These are phyloP conservation scores for Enteromius argenteus DNA, from an alignment of 2,797 vertebrate genomes.

Conservation along the genomic window DNA sequence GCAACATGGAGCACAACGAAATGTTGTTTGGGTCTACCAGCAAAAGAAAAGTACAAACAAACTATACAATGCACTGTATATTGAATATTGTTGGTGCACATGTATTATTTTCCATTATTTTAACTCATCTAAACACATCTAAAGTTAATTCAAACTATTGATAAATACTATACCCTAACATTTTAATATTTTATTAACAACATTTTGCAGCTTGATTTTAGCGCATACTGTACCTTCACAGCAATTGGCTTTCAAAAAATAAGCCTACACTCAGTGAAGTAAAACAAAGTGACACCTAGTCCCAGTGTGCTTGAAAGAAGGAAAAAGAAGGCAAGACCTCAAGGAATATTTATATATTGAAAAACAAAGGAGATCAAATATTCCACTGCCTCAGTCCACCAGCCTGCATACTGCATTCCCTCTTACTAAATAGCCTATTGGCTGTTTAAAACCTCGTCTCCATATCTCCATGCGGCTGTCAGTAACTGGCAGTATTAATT, in stretches of 20 bases:
- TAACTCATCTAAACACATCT: not conserved
- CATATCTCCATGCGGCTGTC: not conserved
- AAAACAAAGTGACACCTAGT: constrained; percentile 2
- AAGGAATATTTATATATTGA: not conserved
- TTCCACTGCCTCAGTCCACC: not conserved
- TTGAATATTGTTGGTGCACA: not conserved
- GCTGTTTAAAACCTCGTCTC: not conserved
- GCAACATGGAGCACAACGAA: constrained; percentile 7
- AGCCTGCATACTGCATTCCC: not conserved
- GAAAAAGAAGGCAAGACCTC: not conserved
- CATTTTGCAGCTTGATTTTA: not conserved
- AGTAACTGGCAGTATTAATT: constrained; percentile 34
- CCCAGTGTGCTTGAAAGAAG: not conserved
- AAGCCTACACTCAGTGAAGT: not conserved
- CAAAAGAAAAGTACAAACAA: not conserved
- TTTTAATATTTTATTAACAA: not conserved
- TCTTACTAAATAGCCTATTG: not conserved
- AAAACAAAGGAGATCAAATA: constrained; percentile 3
- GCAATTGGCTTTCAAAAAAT: not conserved
- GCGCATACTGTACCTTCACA: not conserved
- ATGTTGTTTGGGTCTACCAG: not conserved
- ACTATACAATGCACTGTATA: not conserved
- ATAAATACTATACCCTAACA: not conserved
- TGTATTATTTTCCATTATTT: not conserved
- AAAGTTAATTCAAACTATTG: not conserved